Base-by-base conservation (phyloP, 92 coral and sea anemone genomes). In the Paragorgia papillata region DNA sequence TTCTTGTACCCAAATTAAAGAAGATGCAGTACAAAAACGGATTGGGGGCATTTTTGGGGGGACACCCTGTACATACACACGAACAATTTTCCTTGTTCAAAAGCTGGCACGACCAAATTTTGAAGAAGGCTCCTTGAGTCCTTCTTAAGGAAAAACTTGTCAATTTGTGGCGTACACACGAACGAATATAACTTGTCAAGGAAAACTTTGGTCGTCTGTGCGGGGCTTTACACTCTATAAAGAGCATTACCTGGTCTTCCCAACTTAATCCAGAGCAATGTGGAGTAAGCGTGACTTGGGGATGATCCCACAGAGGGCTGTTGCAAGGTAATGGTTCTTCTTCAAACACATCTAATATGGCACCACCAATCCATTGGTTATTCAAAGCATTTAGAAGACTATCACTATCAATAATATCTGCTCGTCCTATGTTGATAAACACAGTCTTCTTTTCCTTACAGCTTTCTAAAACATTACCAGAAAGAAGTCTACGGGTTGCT, bases 341-440 rank as follows among this genome's bases (percentile, higher is more conserved):
- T 44, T 94, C 92, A 84, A 86, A 79, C 62, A 94, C 98, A 80
- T 94, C 98, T 56, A 94, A 79, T 80, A 91, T 65, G 39, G 98
- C 98, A 2, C 90, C 97, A 5, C 94, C 88, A 27, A 94, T 82
- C 98, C 98, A 94, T n/a, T 91, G 87, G 76, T 80, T 80, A 58
- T 91, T 74, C 8, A 91, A 73, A 26, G 97, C 97, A 33, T 77
- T 57, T 19, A 91, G 75, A 70, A 93, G 84, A 67, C 90, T 86
- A 27, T 80, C 87, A 66, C 84, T 85, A 79, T 87, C 86, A 2
- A 93, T 86, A n/a, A 91, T 73, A 85, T 93, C 89, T 24, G 97
- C 97, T 41, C 97, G 71, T 19, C 97, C 97, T 41, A 93, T 18
- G 67, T 91, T 93, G 22, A 93, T 91, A 27, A 93, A 86, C 17